Evolutionary conservation across 1,140 invertebrate species (phyloP), one percentile per base, ranked within the genome.

Genomic region (Tetragnatha versicolor): DNA sequence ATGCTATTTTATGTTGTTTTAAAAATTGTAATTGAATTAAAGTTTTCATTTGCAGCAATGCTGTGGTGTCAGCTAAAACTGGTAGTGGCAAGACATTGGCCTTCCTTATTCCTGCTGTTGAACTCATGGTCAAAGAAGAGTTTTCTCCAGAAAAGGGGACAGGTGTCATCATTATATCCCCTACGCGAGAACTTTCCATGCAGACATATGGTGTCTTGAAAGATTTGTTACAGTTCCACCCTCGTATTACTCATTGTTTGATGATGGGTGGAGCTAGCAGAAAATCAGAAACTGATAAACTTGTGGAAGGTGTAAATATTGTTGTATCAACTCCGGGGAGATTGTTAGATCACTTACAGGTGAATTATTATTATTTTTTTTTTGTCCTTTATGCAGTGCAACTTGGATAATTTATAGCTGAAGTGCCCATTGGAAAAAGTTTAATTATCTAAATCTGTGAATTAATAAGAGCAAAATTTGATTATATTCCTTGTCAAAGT

Each of bases 251-350:
- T 4, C 90, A 88, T 83, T 90, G 89, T 14, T 85, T 92, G 6
- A 89, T 99, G 17, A 99, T 99, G 92, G 98, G 98, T 58, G 98
- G 98, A 63, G 93, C 96, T 10, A 96, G 93, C 84, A 89, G 97
- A 81, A 90, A 93, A 86, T 92, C 95, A 14, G 98, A 99, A 88
- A 95, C 93, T 14, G 91, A 97, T 81, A 98, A 98, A 85, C 87
- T 99, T 3, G 88, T 89, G 17, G 97, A 96, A 88, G 96, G 94
- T 47, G 91, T 98, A n/a, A 98, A 98, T 84, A 96, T 99, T 81
- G 83, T 99, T 49, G 96, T 99, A n/a, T 96, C 97, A 9, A 99
- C 98, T n/a, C 98, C 98, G 29, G 98, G 98, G 49, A 89, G 98
- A 84, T 88, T 99, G 1, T 86, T 99, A 6, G 98, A 99, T 90